Conservation (phyloP, 2,888 invertebrate genomes). For the Lamproptera curius region DNA sequence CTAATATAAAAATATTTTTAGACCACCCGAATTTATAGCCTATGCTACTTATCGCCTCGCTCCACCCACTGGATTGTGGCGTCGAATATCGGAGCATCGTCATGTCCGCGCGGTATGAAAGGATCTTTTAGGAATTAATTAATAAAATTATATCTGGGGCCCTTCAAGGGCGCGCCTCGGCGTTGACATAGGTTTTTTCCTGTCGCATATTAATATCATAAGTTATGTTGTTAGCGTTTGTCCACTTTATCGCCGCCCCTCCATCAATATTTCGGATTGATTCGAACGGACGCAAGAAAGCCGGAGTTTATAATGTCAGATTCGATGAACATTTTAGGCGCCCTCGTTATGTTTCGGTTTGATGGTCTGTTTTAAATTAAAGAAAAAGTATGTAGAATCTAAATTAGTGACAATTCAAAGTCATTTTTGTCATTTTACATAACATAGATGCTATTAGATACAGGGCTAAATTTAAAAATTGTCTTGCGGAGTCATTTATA, state of each 20-base stretch:
- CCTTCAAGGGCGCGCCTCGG: conserved; percentile 26
- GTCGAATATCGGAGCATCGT: conserved; percentile 22
- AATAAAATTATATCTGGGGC: conserved; percentile 41
- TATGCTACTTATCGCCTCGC: conserved; percentile 3
- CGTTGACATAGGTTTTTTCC: conserved; percentile 13
- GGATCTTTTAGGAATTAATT: conserved; percentile 55
- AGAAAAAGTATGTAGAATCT: too few relatives aligned
- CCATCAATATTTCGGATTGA: conserved; percentile 10
- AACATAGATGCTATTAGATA: too few relatives aligned
- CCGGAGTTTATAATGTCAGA: too few relatives aligned
- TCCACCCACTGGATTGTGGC: background rate
- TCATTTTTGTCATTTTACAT: too few relatives aligned
- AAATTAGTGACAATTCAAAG: too few relatives aligned
- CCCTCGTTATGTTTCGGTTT: too few relatives aligned
- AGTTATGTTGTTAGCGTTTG: conserved; percentile 24
- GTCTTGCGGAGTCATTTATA: too few relatives aligned
- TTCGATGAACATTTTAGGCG: too few relatives aligned
- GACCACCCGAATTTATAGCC: background rate
- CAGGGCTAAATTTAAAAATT: too few relatives aligned
- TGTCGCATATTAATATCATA: conserved; percentile 30
- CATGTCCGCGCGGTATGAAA: conserved; percentile 20
- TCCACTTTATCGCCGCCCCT: conserved; percentile 14
- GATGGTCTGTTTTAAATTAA: too few relatives aligned
- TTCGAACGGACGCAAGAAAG: conserved; percentile 1
- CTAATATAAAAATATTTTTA: background rate